A percentile compares a stretch with the other conserved stretches of the same genome.
phyloP scores from a whole-genome alignment of 2,797 vertebrate species.

The Melopsittacus undulatus region DNA sequence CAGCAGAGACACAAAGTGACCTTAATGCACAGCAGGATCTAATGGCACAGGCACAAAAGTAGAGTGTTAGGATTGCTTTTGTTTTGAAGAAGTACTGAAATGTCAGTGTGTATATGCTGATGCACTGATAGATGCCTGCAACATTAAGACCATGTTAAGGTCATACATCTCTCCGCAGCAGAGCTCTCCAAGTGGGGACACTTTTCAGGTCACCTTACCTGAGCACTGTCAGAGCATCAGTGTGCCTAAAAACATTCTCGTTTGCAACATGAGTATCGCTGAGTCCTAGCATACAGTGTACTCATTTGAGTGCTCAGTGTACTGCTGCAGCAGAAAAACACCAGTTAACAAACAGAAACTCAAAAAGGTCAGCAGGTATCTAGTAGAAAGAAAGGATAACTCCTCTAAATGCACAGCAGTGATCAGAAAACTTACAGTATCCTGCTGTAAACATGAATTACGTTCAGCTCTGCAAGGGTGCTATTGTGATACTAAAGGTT shows the following conservation, averaged over 20 bases:
- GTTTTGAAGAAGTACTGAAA: neutral
- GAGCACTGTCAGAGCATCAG: neutral
- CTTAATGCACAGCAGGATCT: neutral
- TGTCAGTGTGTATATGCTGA: neutral
- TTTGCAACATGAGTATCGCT: neutral
- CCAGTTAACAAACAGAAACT: neutral
- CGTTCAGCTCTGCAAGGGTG: rapidly evolving
- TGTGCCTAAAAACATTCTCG: neutral
- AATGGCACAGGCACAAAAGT: neutral
- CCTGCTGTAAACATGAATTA: neutral
- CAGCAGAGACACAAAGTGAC: neutral
- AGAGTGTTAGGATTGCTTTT: neutral
- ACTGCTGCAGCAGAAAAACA: neutral
- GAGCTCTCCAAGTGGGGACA: neutral
- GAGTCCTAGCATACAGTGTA: neutral
- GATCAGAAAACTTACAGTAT: neutral
- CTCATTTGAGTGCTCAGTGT: neutral
- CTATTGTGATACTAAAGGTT: neutral
- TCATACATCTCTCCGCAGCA: neutral
- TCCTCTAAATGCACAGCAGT: neutral
- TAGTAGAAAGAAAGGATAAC: neutral
- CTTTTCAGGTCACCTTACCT: neutral
- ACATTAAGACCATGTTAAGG: neutral
- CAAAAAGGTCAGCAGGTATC: neutral
- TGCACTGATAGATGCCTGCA: neutral